Evolutionary conservation across 30 jellyfish, hydroid and myxozoan genomes (phyloP).

Genomic region (Catostylus mosaicus): DNA sequence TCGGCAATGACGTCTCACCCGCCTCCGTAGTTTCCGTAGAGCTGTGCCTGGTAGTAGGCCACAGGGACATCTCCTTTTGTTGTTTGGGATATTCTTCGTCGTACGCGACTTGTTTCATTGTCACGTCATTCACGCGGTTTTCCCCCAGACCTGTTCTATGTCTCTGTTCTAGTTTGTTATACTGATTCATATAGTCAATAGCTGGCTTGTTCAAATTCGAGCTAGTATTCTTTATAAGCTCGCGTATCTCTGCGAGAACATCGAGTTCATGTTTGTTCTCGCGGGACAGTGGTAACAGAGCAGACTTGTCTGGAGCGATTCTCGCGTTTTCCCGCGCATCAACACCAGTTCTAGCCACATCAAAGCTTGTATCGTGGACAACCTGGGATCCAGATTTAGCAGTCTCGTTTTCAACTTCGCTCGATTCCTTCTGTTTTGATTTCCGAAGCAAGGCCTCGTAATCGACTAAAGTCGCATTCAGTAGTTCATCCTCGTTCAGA

Average conservation of each 20-base stretch:
- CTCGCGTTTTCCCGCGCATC: conserved; percentile 13
- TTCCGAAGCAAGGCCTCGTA: conserved; percentile 38
- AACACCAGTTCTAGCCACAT: conserved; percentile 3
- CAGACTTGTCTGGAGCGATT: conserved; percentile 1
- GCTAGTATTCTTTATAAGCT: conserved; percentile 59
- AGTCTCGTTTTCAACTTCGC: neutral
- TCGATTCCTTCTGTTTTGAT: conserved; percentile 1
- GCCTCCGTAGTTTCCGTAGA: neutral
- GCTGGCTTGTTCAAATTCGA: conserved; percentile 46
- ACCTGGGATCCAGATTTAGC: neutral
- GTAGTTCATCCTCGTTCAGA: conserved; percentile 25
- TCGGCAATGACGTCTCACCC: neutral
- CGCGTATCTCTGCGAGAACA: conserved; percentile 66
- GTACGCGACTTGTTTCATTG: conserved; percentile 42
- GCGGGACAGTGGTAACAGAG: conserved; percentile 32
- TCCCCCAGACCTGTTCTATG: conserved; percentile 70
- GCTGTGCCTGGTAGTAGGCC: conserved; percentile 22
- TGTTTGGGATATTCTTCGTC: conserved; percentile 60
- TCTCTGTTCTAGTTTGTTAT: conserved; percentile 42
- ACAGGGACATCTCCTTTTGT: neutral
- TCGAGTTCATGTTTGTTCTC: conserved; percentile 52
- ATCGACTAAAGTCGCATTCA: conserved; percentile 51
- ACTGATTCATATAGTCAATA: neutral
- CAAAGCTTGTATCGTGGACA: neutral
- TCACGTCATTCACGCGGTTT: conserved; percentile 57